phyloP scores from a whole-genome alignment of 2,888 invertebrate species.

The Leptopilina syphax region DNA sequence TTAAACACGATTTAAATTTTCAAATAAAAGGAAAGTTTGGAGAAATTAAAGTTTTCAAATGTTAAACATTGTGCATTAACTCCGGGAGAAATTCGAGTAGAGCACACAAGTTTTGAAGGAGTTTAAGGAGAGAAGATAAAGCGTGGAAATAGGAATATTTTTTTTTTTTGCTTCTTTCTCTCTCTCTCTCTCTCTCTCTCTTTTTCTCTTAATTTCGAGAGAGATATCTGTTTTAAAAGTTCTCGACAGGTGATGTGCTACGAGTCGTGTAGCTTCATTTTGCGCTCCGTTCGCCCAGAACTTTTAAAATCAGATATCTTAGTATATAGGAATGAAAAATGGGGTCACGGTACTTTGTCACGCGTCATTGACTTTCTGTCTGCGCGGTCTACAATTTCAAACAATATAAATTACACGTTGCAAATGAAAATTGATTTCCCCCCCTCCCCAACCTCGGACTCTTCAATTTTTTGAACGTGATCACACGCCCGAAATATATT shows the following conservation, averaged over 20 bases:
- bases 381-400: slow-evolving; percentile 19
- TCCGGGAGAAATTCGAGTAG: neutral
- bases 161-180: too few species aligned
- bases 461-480: neutral
- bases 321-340: slow-evolving; percentile 1
- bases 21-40: neutral
- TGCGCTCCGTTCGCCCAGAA: slow-evolving; percentile 8
- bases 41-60: neutral
- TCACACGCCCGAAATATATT: slow-evolving; percentile 32
- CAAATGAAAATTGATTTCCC: slow-evolving; percentile 30
- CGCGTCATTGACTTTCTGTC: slow-evolving; percentile 31
- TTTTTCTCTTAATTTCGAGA: neutral
- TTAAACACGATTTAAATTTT: neutral
- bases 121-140: too few species aligned
- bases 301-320: slow-evolving; percentile 14
- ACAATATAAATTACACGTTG: slow-evolving; percentile 30
- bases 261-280: slow-evolving; percentile 11
- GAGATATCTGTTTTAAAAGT: slow-evolving; percentile 31
- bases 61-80: neutral
- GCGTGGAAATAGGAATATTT: neutral
- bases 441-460: neutral
- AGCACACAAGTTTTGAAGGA: slow-evolving; percentile 1
- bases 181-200: too few species aligned
- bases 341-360: slow-evolving; percentile 21
- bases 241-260: neutral